Conservation (phyloP, 1,140 invertebrate genomes). For the Trichonephila inaurata region DNA sequence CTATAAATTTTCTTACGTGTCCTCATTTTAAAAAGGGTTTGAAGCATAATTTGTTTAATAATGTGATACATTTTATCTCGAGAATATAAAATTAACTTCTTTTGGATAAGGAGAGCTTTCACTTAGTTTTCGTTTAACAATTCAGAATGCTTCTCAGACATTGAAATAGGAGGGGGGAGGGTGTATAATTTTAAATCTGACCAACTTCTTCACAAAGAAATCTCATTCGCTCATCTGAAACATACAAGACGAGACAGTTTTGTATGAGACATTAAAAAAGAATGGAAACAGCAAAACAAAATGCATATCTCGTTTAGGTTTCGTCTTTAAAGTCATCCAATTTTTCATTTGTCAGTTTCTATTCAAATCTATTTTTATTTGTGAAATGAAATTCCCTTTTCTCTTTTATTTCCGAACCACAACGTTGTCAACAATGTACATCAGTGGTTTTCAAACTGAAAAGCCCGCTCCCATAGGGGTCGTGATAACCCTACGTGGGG, state of each 20-base stretch:
- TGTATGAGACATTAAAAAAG: neutral
- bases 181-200: neutral
- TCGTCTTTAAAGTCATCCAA: neutral
- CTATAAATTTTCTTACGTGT: too few species aligned
- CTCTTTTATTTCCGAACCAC: neutral
- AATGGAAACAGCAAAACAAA: neutral
- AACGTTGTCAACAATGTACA: constrained; percentile 26
- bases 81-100: too few species aligned
- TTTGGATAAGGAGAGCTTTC: too few species aligned
- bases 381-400: neutral
- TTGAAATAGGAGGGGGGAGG: neutral
- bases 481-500: too few species aligned
- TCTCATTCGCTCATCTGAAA: neutral
- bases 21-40: too few species aligned
- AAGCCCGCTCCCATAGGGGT: too few species aligned
- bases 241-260: neutral
- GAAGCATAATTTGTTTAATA: too few species aligned
- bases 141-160: too few species aligned
- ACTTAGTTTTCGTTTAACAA: too few species aligned
- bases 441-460: neutral
- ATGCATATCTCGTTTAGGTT: constrained; percentile 12
- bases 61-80: too few species aligned
- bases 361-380: constrained; percentile 51
- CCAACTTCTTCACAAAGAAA: neutral
- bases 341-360: constrained; percentile 48